Evolutionary conservation across 1,140 invertebrate genomes (phyloP), one percentile per base, ranked within the genome.

Genomic region (Forficula auricularia): DNA sequence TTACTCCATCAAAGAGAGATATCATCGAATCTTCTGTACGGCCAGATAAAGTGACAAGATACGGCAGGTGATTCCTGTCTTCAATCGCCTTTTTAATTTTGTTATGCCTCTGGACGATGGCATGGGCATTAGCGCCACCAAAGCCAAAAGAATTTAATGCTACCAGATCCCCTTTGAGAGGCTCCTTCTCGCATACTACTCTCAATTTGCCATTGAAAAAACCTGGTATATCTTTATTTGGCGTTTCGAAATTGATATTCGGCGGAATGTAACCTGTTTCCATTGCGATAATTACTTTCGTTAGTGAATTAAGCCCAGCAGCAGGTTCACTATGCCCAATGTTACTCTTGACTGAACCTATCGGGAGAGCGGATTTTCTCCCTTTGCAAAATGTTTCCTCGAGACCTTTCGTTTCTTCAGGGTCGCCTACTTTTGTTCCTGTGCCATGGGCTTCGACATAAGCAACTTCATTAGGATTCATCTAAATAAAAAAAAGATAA

Each of bases 141-240:
- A 78, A 77, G 9, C 77, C 76, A 58, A 78, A 77, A 19, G 74
- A 75, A 55, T 78, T 80, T n/a, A 82, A 53, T n/a, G 65, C 73
- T 22, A 72, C 67, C 42, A 70, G 57, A 13, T 68, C 63, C 34
- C 72, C 72, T 27, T 66, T 54, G 64, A 72, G 72, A 8, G 60
- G 58, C 1, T 57, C 67, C 30, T 63, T 61, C 48, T 74, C 57
- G 12, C 56, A 60, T 3, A 76, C 67, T 15, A 78, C 73, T 38
- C 34, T 46, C 44, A 91, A 61, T 19, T 72, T 60, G 0, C 80
- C 82, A 47, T 82, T 72, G 3, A 63, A 53, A 1, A 91, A 60
- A 1, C 76, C 73, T n/a, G 71, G 60, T 34, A 90, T 81, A 19
- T 78, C 72, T 19, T 75, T 65, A 52, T 83, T 82, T 7, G 83